phyloP scores from a whole-genome alignment of 2,113 vertebrate species.

The Peucedramus taeniatus region DNA sequence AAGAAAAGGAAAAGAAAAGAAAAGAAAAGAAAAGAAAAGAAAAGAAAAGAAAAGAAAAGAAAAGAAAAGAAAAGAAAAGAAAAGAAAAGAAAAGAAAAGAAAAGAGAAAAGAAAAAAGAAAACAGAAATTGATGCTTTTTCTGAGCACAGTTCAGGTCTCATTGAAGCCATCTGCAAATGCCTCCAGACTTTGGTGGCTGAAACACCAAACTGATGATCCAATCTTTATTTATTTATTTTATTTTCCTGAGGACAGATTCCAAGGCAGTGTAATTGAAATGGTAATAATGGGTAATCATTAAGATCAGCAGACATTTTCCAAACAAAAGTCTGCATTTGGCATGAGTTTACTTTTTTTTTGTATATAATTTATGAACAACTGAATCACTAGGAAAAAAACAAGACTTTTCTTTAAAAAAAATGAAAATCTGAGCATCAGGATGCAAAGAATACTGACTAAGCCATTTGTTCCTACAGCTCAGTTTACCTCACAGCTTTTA shows the following conservation, averaged over 20 bases:
- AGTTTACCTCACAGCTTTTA: not conserved
- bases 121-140: not conserved
- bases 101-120: too few species aligned
- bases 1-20: too few species aligned
- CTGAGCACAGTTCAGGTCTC: not conserved
- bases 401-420: not conserved
- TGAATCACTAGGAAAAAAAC: not conserved
- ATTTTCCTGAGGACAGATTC: slow-evolving; percentile 8
- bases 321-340: not conserved
- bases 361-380: not conserved
- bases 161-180: not conserved
- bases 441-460: not conserved
- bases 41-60: not conserved
- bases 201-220: not conserved
- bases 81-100: too few species aligned
- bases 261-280: not conserved
- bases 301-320: not conserved
- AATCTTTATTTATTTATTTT: slow-evolving; percentile 1
- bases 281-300: slow-evolving; percentile 3
- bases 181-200: not conserved
- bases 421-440: not conserved
- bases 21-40: too few species aligned
- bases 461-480: not conserved
- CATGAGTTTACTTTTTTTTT: not conserved
- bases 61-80: too few species aligned